These are phyloP conservation scores for Muscina levida DNA, from an alignment of 2,888 invertebrate genomes.

Conservation along the genomic window DNA sequence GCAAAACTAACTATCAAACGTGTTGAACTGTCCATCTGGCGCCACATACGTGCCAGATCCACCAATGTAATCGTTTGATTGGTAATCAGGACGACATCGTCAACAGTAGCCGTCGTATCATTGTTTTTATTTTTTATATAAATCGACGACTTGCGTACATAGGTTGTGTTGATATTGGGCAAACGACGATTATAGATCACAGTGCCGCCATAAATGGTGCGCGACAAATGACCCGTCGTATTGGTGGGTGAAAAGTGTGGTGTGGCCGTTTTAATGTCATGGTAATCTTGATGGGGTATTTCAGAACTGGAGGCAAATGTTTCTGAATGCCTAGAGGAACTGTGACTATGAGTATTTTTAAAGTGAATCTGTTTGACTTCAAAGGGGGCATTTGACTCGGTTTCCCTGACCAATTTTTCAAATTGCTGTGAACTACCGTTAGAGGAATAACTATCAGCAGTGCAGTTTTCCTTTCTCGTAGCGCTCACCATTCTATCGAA, in stretches of 20 bases:
- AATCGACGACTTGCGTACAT: conserved; percentile 70
- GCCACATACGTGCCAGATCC: conserved; percentile 69
- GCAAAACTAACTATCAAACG: conserved; percentile 66
- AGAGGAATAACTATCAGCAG: conserved; percentile 21
- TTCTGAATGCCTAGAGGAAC: conserved; percentile 25
- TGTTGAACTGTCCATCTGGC: conserved; percentile 68
- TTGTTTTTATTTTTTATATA: conserved; percentile 66
- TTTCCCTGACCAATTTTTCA: conserved; percentile 72
- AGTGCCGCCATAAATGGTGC: conserved; percentile 71
- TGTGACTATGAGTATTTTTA: conserved; percentile 30
- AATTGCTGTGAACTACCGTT: conserved; percentile 66
- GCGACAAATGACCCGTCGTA: conserved; percentile 57
- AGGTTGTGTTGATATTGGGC: conserved; percentile 70
- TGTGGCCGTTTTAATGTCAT: conserved; percentile 34
- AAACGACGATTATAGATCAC: conserved; percentile 72
- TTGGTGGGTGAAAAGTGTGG: conserved; percentile 45
- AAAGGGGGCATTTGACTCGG: conserved; percentile 75
- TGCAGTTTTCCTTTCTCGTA: conserved; percentile 24
- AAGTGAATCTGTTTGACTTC: conserved; percentile 69
- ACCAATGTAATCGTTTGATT: conserved; percentile 70
- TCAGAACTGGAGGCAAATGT: neutral
- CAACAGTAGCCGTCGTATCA: conserved; percentile 31
- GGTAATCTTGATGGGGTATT: neutral
- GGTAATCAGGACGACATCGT: conserved; percentile 68
- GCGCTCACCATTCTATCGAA: conserved; percentile 50